These are phyloP conservation scores for Pseudomyrmex pallidus DNA, from an alignment of 1,140 invertebrate genomes.

Conservation along the genomic window DNA sequence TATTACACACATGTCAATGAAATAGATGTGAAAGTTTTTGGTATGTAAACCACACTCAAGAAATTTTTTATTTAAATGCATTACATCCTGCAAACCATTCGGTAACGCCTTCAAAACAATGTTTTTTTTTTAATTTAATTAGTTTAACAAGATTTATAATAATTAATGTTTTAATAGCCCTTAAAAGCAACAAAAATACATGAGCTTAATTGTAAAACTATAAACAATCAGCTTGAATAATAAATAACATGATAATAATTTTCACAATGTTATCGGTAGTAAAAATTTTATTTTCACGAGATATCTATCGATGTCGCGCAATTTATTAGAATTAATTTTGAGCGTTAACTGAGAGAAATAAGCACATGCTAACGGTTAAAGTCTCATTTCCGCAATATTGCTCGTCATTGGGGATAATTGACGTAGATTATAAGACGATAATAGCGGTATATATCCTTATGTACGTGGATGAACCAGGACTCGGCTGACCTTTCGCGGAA, in stretches of 20 bases:
- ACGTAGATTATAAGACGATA: conserved; percentile 71
- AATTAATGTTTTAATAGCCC: too few relatives aligned
- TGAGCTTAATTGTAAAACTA: too few relatives aligned
- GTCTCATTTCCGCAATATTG: conserved; percentile 66
- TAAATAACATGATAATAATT: not conserved
- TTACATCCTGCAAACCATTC: too few relatives aligned
- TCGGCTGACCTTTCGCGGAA: conserved; percentile 69
- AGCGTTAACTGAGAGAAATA: conserved; percentile 44
- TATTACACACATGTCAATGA: too few relatives aligned
- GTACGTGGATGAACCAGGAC: conserved; percentile 54
- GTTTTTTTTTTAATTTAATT: too few relatives aligned
- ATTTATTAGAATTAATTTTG: conserved; percentile 44
- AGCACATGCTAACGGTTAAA: conserved; percentile 71
- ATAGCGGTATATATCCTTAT: conserved; percentile 61
- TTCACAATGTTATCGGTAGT: not conserved
- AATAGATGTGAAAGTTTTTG: too few relatives aligned
- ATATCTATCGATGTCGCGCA: conserved; percentile 13
- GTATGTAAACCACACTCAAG: too few relatives aligned
- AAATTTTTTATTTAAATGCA: too few relatives aligned
- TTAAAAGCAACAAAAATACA: too few relatives aligned
- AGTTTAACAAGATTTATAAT: too few relatives aligned
- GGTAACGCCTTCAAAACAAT: too few relatives aligned
- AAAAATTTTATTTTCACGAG: not conserved
- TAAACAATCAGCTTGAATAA: not conserved
- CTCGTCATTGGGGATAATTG: conserved; percentile 64